These are phyloP conservation scores for Lepeophtheirus salmonis DNA, from an alignment of 1,140 invertebrate genomes.

Conservation along the genomic window DNA sequence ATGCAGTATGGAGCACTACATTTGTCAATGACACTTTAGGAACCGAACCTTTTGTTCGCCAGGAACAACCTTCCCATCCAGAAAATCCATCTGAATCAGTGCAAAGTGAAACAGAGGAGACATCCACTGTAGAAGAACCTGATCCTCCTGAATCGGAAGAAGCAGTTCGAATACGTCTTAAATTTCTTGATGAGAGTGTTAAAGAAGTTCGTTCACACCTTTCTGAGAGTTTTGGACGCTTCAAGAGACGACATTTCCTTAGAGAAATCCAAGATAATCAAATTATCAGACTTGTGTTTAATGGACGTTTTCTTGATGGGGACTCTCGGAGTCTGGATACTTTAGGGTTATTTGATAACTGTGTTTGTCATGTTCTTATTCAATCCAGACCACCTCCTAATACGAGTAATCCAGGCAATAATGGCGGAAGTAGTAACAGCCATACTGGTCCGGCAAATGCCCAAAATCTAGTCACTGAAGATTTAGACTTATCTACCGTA, in stretches of 20 bases:
- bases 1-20: neutral
- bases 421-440: neutral
- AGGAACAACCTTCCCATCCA: neutral
- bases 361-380: constrained; percentile 4
- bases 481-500: constrained; percentile 5
- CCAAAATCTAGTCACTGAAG: neutral
- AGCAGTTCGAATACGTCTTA: neutral
- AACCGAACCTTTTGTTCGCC: neutral
- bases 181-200: constrained; percentile 1
- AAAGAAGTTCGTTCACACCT: neutral
- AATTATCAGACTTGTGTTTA: neutral
- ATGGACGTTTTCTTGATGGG: neutral
- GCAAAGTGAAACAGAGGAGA: neutral
- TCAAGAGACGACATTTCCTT: constrained; percentile 1
- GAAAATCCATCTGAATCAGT: neutral
- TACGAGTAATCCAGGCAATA: neutral
- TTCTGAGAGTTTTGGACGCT: constrained; percentile 5
- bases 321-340: neutral
- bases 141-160: neutral
- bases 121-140: neutral
- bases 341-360: constrained; percentile 1
- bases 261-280: neutral
- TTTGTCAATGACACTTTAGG: neutral
- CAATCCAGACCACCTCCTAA: neutral
- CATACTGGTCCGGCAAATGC: neutral